Base-by-base conservation (phyloP, 2,797 vertebrate genomes). In the Hippocampus kuda region DNA sequence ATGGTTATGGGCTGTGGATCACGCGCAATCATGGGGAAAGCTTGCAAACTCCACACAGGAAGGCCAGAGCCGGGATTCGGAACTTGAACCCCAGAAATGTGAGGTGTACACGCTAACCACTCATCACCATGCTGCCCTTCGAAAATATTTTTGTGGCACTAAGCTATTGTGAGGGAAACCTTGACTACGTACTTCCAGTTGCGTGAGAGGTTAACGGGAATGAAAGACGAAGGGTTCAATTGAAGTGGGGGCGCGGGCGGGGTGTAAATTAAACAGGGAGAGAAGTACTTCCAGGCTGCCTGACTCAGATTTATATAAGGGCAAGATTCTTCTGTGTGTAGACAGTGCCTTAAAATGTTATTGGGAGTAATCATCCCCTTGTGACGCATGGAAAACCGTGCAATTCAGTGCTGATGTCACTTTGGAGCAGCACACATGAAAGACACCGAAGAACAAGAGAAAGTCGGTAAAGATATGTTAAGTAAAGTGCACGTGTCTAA, bases 231-330 rank as follows among this genome's bases (percentile, higher is more conserved):
- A 72, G 71, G 62, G 73, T 46, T 46, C 20, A 13, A 24, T 7
- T 12, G n/a, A 51, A 15, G 44, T 13, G 44, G 44, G 44, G 44
- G 13, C 44, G 3, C 6, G 34, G 44, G 15, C 13, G 44, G 44
- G 3, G 13, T 13, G 65, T 71, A 77, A 66, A 68, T 71, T 78
- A 66, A 53, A 46, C 59, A 70, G 44, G 18, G 68, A 68, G 70
- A 75, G 67, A 59, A 82, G 77, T 63, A 77, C 67, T 73, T 59
- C 67, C 68, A 60, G 60, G 68, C 73, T 72, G 76, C 75, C 76
- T 83, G 66, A 75, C 59, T 77, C 80, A 80, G 74, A 84, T 82
- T 89, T 84, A 88, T 86, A 81, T 83, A 79, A 89, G 85, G 85
- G 86, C 83, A 86, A 75, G 81, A 79, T 81, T 76, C 81, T 83